A percentile compares a stretch with the other conserved stretches of the same genome.
Conservation (phyloP, 2,888 invertebrate species). For the Scaptomyza parva region DNA sequence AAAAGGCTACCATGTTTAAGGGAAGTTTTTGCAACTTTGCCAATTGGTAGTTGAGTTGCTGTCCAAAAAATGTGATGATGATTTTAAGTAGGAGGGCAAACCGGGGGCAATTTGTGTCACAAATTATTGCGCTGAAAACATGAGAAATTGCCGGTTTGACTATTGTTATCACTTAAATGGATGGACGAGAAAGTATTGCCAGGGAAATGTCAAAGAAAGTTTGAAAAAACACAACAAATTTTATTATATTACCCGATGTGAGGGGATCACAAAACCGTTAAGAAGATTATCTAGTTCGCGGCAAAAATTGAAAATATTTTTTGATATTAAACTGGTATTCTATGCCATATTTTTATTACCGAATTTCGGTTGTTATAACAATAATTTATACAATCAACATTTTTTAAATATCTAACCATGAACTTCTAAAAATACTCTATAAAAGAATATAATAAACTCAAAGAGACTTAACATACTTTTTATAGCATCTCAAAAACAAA, state of each 20-base stretch:
- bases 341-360: not conserved
- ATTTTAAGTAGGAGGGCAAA: conserved; percentile 46
- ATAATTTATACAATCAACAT: not conserved
- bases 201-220: not conserved
- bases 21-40: conserved; percentile 33
- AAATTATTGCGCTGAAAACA: conserved; percentile 45
- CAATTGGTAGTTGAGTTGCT: conserved; percentile 29
- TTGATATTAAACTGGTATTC: not conserved
- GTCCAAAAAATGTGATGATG: conserved; percentile 42
- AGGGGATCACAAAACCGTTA: too few relatives aligned
- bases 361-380: not conserved
- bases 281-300: too few relatives aligned
- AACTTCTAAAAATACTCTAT: conserved; percentile 7
- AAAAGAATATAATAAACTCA: not conserved
- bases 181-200: conserved; percentile 14
- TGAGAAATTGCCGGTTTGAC: conserved; percentile 39
- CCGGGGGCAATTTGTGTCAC: conserved; percentile 48
- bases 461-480: conserved; percentile 22
- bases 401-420: not conserved
- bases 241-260: not conserved
- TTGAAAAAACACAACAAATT: not conserved
- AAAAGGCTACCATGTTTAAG: conserved; percentile 34
- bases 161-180: conserved; percentile 19
- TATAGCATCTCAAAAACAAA: conserved; percentile 23
- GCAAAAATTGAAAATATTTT: too few relatives aligned